A percentile compares a stretch with the other conserved stretches of the same genome.
phyloP scores from a whole-genome alignment of 2,888 invertebrate genomes.

The Spatulosminthurus flaviceps region DNA sequence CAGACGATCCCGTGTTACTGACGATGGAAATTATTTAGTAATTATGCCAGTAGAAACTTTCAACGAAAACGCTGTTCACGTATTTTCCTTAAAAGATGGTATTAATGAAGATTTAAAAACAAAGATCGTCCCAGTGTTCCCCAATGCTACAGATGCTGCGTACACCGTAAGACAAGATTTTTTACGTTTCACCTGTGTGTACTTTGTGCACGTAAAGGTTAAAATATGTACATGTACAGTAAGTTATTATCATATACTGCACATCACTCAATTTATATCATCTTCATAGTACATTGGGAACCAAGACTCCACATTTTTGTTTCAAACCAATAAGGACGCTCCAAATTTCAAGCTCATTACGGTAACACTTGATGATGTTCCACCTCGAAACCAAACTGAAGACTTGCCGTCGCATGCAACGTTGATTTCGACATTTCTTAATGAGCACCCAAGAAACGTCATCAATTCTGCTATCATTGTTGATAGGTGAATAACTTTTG shows the following conservation, averaged over 20 bases:
- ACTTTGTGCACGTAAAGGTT: too few relatives aligned
- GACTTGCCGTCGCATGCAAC: neutral
- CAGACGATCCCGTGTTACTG: neutral
- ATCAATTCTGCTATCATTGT: neutral
- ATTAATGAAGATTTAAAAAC: conserved; percentile 7
- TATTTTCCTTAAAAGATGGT: conserved; percentile 22
- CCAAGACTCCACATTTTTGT: neutral
- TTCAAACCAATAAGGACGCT: conserved; percentile 23
- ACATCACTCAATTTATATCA: too few relatives aligned
- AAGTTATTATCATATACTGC: too few relatives aligned
- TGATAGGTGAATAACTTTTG: neutral
- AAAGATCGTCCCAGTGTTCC: conserved; percentile 28
- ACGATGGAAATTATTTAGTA: neutral
- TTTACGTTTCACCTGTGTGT: too few relatives aligned
- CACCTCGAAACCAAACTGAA: neutral
- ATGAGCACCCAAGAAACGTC: conserved; percentile 18
- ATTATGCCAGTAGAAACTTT: conserved; percentile 14
- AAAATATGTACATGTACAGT: too few relatives aligned
- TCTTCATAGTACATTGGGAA: conserved; percentile 26
- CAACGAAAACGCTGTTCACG: conserved; percentile 29
- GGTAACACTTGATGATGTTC: neutral
- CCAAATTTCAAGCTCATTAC: conserved; percentile 20
- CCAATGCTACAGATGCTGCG: neutral
- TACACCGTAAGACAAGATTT: conserved; percentile 37
- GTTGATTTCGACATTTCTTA: neutral